These are phyloP conservation scores for Nymphicus hollandicus DNA, from an alignment of 2,113 vertebrate species.

Conservation along the genomic window DNA sequence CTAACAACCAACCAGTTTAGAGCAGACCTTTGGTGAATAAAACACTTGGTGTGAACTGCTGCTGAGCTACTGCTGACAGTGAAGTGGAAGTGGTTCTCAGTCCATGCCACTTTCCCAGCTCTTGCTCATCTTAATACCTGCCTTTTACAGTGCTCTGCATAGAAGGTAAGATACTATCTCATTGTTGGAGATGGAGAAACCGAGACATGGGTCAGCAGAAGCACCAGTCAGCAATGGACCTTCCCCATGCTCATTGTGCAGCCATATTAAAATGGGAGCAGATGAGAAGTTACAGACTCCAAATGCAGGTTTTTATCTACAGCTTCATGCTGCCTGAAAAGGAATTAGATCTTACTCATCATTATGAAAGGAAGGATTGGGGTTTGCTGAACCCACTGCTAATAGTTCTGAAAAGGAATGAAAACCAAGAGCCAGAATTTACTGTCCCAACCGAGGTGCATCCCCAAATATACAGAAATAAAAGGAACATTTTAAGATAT, in stretches of 20 bases:
- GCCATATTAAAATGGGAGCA: not conserved
- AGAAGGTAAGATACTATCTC: not conserved
- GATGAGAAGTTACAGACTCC: not conserved
- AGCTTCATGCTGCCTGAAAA: not conserved
- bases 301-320: not conserved
- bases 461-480: not conserved
- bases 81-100: not conserved
- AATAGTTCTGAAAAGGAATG: not conserved
- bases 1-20: not conserved
- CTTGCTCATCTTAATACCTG: not conserved
- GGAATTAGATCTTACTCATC: accelerated
- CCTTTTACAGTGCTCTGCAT: not conserved
- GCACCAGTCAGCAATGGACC: not conserved
- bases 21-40: not conserved
- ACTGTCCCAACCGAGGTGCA: not conserved
- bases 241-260: not conserved
- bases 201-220: not conserved
- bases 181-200: not conserved
- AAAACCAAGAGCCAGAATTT: not conserved
- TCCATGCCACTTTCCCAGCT: not conserved
- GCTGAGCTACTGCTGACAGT: not conserved
- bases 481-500: not conserved
- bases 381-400: not conserved
- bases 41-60: not conserved
- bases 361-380: not conserved